phyloP scores from a whole-genome alignment of 2,113 vertebrate genomes.

The Chrysemys picta region DNA sequence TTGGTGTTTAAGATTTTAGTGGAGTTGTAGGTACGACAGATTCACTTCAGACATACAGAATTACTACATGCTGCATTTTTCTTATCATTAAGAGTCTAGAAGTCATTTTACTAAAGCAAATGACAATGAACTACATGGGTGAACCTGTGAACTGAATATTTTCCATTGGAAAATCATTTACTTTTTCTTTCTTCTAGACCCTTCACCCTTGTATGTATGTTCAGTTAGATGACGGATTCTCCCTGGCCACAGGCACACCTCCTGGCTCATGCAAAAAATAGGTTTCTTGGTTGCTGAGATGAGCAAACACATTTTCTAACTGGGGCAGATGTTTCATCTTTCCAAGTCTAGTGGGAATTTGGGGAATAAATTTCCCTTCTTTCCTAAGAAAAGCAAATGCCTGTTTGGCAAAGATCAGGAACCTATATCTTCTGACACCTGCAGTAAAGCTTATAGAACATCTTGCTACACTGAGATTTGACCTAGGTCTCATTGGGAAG shows the following conservation, averaged over 20 bases:
- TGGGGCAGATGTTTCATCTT: neutral
- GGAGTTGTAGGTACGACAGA: neutral
- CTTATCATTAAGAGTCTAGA: neutral
- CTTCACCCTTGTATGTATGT: neutral
- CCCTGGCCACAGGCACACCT: neutral
- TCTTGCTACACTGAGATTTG: neutral
- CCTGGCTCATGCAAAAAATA: rapidly evolving
- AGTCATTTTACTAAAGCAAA: neutral
- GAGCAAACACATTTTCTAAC: neutral
- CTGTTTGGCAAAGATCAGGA: rapidly evolving
- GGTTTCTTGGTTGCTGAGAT: neutral
- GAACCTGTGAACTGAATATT: neutral
- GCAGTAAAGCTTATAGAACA: neutral
- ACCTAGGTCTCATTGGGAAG: neutral
- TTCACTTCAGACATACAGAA: neutral
- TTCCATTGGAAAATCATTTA: neutral
- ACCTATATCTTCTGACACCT: neutral
- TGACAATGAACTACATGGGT: neutral
- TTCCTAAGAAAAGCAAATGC: neutral
- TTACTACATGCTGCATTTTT: neutral
- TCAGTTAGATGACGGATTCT: neutral
- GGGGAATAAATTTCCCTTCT: neutral
- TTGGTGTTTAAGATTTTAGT: neutral
- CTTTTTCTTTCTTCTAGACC: neutral
- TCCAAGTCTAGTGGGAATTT: neutral